Conservation (phyloP, 2,888 invertebrate genomes). For the Noctua janthina region DNA sequence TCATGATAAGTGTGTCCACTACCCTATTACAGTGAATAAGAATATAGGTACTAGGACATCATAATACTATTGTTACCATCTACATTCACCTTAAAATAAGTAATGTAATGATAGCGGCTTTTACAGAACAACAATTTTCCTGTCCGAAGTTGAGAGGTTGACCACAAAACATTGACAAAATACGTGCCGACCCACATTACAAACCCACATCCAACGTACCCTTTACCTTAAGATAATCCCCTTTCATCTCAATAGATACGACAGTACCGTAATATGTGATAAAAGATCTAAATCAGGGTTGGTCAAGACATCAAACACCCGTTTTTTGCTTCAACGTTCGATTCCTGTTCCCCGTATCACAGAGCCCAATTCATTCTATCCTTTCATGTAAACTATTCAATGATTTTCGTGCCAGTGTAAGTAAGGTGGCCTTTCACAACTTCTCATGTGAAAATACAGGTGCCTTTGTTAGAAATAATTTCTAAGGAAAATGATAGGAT, state of each 20-base stretch:
- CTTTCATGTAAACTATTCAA: constrained; percentile 55
- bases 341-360: constrained; percentile 40
- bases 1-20: too few relatives aligned
- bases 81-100: neutral
- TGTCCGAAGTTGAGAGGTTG: neutral
- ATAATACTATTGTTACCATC: neutral
- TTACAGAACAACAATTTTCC: constrained; percentile 5
- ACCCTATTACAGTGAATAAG: neutral
- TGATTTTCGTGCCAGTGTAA: constrained; percentile 35
- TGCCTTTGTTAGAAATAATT: constrained; percentile 56
- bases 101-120: neutral
- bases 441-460: constrained; percentile 52
- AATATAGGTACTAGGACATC: neutral
- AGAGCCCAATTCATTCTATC: constrained; percentile 45
- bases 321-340: constrained; percentile 30
- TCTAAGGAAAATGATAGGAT: constrained; percentile 55
- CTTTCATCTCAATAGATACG: constrained; percentile 17
- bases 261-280: constrained; percentile 8
- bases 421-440: constrained; percentile 18
- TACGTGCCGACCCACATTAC: constrained; percentile 8
- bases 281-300: constrained; percentile 33
- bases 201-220: neutral
- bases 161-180: constrained; percentile 32
- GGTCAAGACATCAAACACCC: constrained; percentile 47
- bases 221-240: constrained; percentile 32